These are phyloP conservation scores for Lottia scabra DNA, from an alignment of 2,888 invertebrate species.

Conservation along the genomic window DNA sequence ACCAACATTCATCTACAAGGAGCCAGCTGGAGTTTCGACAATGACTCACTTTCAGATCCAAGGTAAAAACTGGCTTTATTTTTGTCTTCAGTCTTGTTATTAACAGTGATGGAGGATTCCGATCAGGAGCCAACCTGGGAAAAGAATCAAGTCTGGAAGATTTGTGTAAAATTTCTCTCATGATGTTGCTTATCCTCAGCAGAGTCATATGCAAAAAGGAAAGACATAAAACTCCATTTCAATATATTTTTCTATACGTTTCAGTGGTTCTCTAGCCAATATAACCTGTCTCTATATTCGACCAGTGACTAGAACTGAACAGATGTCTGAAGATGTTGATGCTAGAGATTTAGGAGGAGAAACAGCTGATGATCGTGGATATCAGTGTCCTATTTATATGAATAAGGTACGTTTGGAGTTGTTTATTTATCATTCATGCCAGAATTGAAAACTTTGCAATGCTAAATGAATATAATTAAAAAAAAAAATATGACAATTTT, in stretches of 20 bases:
- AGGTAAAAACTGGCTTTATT: constrained; percentile 35
- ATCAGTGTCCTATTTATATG: constrained; percentile 62
- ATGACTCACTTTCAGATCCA: constrained; percentile 48
- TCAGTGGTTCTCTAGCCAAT: constrained; percentile 43
- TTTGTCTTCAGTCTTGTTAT: not conserved
- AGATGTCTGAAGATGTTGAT: constrained; percentile 8
- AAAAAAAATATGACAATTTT: too few species aligned
- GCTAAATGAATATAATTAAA: too few species aligned
- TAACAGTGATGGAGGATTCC: too few species aligned
- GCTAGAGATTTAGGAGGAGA: constrained; percentile 1
- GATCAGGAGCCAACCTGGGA: too few species aligned
- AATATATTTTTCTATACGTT: not conserved
- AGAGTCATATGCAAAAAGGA: too few species aligned
- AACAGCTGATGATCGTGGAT: constrained; percentile 23
- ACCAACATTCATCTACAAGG: constrained; percentile 57
- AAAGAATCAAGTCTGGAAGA: too few species aligned
- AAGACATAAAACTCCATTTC: too few species aligned
- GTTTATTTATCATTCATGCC: not conserved
- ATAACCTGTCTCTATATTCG: constrained; percentile 53
- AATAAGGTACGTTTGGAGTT: constrained; percentile 48
- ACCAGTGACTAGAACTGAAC: constrained; percentile 34
- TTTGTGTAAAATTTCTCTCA: too few species aligned
- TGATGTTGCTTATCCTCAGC: too few species aligned
- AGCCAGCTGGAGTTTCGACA: constrained; percentile 59
- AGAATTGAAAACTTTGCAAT: too few species aligned